Base-by-base conservation (phyloP, 2,888 invertebrate species). In the Chaitophorus viminalis region DNA sequence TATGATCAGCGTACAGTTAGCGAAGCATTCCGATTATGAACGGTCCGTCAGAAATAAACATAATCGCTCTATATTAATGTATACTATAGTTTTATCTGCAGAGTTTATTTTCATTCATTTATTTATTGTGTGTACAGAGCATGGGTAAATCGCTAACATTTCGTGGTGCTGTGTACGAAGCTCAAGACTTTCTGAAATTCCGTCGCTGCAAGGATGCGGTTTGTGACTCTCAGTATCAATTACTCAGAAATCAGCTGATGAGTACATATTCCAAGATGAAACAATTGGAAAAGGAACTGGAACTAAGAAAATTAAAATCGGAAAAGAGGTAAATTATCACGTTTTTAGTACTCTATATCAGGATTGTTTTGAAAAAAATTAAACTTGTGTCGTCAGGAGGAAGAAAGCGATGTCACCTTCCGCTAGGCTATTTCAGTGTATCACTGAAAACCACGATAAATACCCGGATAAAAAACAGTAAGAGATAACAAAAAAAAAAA, bases 191-290 rank as follows among this genome's bases (percentile, higher is more conserved):
- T 89, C 92, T 95, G 75, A 93, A 94, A 90, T 94, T 95, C 91
- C 95, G 95, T 91, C 93, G 95, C 88, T 95, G 96, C 91, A 94
- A 94, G 89, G 96, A 96, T 92, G 95, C 95, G 89, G 95, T 94
- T 91, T 97, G 94, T 93, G 97, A 94, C 92, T 95, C 94, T 90
- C 96, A 94, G 92, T 93, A 97, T 89, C 97, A 97, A 97, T 96
- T 97, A 91, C 96, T 97, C 78, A 95, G 96, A 90, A 95, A 97
- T 91, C 97, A 98, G 91, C 93, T 98, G 90, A 97, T 97, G 91
- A 94, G 97, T 92, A 96, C 97, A 0, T 93, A 95, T 90, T 93
- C 97, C 90, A 94, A 96, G 90, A 96, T 97, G 90, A 94, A 96
- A 89, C 96, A 97, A 91, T 92, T 98, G 90, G 96, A 97, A 91